phyloP scores from a whole-genome alignment of 2,797 vertebrate genomes.

The Notoglanidium macrostoma region DNA sequence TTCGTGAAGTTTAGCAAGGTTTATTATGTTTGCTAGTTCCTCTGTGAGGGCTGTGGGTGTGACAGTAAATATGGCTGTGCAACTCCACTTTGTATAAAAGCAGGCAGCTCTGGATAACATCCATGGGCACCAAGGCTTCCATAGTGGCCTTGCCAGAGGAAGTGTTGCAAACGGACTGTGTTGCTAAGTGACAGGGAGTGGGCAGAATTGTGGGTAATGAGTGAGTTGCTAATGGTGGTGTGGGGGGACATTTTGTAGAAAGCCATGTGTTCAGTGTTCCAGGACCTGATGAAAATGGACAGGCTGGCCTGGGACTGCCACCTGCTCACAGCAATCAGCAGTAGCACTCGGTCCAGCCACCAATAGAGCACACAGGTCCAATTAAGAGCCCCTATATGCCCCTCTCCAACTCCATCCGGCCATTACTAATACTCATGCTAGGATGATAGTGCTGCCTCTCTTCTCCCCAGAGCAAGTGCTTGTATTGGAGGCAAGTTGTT shows the following conservation, averaged over 20 bases:
- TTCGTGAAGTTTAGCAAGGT: neutral
- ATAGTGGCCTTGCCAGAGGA: constrained; percentile 63
- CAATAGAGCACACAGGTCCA: constrained; percentile 81
- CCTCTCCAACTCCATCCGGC: constrained; percentile 77
- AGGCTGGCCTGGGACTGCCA: constrained; percentile 79
- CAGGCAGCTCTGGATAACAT: constrained; percentile 56
- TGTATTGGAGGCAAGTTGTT: constrained; percentile 62
- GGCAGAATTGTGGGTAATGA: constrained; percentile 73
- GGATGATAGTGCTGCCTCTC: constrained; percentile 80
- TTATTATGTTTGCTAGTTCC: neutral
- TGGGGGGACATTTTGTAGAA: constrained; percentile 50
- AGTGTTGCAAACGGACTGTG: constrained; percentile 69
- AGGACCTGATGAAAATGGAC: constrained; percentile 81
- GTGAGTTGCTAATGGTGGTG: constrained; percentile 48
- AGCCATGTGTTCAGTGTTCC: constrained; percentile 83
- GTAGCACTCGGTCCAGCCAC: constrained; percentile 78
- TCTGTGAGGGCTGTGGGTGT: constrained; percentile 14
- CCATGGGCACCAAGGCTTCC: constrained; percentile 53
- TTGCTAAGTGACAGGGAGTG: constrained; percentile 69
- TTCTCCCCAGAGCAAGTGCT: constrained; percentile 70
- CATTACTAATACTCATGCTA: constrained; percentile 84
- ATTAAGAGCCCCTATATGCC: constrained; percentile 79
- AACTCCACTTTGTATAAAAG: constrained; percentile 49
- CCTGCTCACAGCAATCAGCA: constrained; percentile 82
- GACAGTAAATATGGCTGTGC: neutral